Evolutionary conservation across 2,797 vertebrate genomes (phyloP).

Genomic region (Pangasius mekongensis): DNA sequence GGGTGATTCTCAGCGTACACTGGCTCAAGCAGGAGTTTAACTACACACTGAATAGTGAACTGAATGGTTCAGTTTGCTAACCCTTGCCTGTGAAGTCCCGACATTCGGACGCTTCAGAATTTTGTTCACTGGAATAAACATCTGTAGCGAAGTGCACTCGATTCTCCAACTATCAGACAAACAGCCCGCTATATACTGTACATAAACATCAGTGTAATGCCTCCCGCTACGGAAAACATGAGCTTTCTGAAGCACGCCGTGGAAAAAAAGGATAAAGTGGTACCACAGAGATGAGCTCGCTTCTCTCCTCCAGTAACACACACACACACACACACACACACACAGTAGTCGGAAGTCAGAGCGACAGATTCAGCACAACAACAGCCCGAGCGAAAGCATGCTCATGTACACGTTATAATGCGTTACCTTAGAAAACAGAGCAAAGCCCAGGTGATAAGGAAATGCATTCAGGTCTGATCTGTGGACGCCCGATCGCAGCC

Average conservation of each 20-base stretch:
- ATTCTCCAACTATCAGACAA: background rate
- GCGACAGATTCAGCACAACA: slow-evolving; percentile 30
- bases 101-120: slow-evolving; percentile 23
- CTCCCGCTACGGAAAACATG: no score
- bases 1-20: background rate
- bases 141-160: slow-evolving; percentile 44
- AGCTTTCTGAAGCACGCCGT: background rate
- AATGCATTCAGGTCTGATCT: slow-evolving; percentile 62
- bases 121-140: slow-evolving; percentile 44
- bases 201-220: background rate
- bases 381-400: background rate
- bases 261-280: slow-evolving; percentile 49
- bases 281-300: slow-evolving; percentile 24
- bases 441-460: slow-evolving; percentile 36
- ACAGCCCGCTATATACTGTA: background rate
- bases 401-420: background rate
- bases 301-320: slow-evolving; percentile 19
- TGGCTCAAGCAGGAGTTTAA: background rate
- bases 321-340: background rate
- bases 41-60: no score
- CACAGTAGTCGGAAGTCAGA: background rate
- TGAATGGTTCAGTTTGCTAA: slow-evolving; percentile 27
- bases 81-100: slow-evolving; percentile 25
- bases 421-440: slow-evolving; percentile 55
- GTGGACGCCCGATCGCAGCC: slow-evolving; percentile 59